These are phyloP conservation scores for Ryuthela nishihirai DNA, from an alignment of 2,888 invertebrate species.

Conservation along the genomic window DNA sequence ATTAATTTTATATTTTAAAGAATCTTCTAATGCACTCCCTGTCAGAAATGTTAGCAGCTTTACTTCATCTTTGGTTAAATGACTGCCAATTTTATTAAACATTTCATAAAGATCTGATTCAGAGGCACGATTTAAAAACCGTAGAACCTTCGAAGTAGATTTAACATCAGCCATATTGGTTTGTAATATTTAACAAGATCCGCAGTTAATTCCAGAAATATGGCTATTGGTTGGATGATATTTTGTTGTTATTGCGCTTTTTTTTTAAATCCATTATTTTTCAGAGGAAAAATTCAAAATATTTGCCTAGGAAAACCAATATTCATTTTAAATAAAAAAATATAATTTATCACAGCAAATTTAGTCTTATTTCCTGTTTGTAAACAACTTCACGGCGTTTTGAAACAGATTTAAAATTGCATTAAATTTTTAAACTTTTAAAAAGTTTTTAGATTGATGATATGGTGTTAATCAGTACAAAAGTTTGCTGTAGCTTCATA, in stretches of 20 bases:
- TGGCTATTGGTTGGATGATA: too few relatives aligned
- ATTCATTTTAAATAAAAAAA: too few relatives aligned
- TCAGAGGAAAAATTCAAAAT: too few relatives aligned
- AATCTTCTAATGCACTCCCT: conserved; percentile 7
- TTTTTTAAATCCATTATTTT: too few relatives aligned
- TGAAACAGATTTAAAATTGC: conserved; percentile 25
- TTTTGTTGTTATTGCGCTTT: too few relatives aligned
- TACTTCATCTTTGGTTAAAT: conserved; percentile 26
- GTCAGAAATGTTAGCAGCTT: conserved; percentile 17
- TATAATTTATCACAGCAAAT: too few relatives aligned
- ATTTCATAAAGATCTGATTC: conserved; percentile 17
- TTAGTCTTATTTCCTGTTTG: too few relatives aligned
- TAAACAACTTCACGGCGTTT: too few relatives aligned
- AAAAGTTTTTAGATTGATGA: conserved; percentile 25
- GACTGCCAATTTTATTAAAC: conserved; percentile 21
- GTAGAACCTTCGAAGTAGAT: neutral
- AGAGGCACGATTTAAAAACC: conserved; percentile 10
- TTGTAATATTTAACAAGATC: too few relatives aligned
- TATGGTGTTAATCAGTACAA: neutral
- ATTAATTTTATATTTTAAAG: conserved; percentile 16
- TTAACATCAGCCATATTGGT: conserved; percentile 29
- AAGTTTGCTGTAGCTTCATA: neutral
- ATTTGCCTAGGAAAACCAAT: too few relatives aligned
- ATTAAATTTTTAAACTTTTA: conserved; percentile 34
- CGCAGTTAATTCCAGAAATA: too few relatives aligned